phyloP scores from a whole-genome alignment of 2,888 invertebrate genomes.

The Ormyrus nitidulus region DNA sequence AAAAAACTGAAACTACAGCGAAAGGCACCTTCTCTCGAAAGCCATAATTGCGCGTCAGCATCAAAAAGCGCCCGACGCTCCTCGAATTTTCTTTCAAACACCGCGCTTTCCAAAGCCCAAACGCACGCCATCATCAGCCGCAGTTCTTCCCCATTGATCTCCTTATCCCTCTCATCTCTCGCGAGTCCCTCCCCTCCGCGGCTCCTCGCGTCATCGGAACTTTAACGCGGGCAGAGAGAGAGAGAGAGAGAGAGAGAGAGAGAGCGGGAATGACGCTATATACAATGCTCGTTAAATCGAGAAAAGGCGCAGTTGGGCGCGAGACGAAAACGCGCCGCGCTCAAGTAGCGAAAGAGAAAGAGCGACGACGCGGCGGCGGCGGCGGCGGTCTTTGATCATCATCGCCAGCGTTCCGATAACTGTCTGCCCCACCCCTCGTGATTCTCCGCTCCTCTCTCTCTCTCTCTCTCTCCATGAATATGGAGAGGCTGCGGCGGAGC shows the following conservation, averaged over 20 bases:
- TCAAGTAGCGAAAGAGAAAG: constrained; percentile 14
- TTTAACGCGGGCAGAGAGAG: constrained; percentile 35
- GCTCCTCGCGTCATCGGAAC: neutral
- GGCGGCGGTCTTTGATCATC: constrained; percentile 48
- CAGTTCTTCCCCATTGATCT: constrained; percentile 47
- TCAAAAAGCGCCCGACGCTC: too few relatives aligned
- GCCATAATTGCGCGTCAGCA: too few relatives aligned
- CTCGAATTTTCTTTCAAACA: too few relatives aligned
- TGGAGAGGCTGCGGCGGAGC: constrained; percentile 20
- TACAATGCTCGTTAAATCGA: constrained; percentile 45
- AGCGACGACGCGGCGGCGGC: neutral
- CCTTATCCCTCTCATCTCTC: constrained; percentile 47
- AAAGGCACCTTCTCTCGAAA: neutral
- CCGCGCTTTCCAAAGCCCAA: too few relatives aligned
- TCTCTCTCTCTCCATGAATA: constrained; percentile 32
- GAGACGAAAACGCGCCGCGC: neutral
- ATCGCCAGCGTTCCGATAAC: neutral
- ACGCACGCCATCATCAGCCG: neutral
- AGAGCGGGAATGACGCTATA: constrained; percentile 6
- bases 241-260: neutral
- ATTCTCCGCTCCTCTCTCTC: neutral
- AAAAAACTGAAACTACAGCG: constrained; percentile 26
- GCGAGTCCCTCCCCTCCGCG: neutral
- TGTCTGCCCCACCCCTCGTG: neutral
- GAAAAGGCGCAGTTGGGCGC: constrained; percentile 41